Base-by-base conservation (phyloP, 2,888 invertebrate species). In the Drosophila anomalipes region DNA sequence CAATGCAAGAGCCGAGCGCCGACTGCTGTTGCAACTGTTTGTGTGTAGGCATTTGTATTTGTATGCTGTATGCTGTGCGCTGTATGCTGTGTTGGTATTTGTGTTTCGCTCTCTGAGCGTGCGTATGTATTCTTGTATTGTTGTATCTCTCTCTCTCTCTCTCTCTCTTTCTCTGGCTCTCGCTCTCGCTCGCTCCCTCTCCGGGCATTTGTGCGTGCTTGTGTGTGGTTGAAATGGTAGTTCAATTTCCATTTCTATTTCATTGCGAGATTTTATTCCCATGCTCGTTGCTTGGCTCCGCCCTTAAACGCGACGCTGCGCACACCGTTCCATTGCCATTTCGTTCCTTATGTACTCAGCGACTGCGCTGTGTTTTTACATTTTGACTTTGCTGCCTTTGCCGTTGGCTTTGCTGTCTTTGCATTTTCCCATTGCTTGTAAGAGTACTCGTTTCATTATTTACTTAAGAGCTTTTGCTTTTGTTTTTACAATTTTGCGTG, bases 401-500 rank as follows among this genome's bases (percentile, higher is more conserved):
- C 53, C 53, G 33, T 72, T 78, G 71, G 54, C 57, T 79, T 62
- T 67, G 58, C n/a, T 77, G 74, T 54, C 53, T 78, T 77, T 77
- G 77, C 53, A 52, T 82, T 70, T 67, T 61, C 67, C 70, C 78
- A 72, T 84, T 66, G 59, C 59, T 74, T 74, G 82, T 77, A 80
- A 84, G 82, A 77, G 85, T 61, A 74, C 70, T 65, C 72, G 71
- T 79, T 83, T 73, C 69, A 81, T 86, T 87, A 87, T 90, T 90
- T 87, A 90, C 87, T 80, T 86, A 86, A 88, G 89, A 86, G 90
- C 90, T 77, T 74, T 77, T 78, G 72, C 65, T 39, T 54, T 66
- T 75, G 74, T 52, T 59, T 66, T 76, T 57, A 41, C 59, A 70
- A 56, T 61, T 67, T 74, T 14, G 47, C 41, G 16, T n/a, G 19